phyloP scores from a whole-genome alignment of 2,797 vertebrate genomes.

The Borostomias antarcticus region DNA sequence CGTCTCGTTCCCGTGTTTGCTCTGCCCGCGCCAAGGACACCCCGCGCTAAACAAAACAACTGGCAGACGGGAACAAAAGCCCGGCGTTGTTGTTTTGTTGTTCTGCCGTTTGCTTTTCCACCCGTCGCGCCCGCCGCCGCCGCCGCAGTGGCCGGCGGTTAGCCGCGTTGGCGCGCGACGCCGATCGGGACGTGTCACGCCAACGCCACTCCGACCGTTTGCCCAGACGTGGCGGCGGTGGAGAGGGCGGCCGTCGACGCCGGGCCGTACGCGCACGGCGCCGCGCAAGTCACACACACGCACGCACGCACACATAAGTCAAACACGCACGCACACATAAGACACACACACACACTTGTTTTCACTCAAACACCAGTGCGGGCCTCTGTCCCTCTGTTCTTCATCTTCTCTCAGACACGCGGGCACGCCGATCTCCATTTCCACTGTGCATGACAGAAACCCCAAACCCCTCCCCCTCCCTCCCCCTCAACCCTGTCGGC shows the following conservation, averaged over 20 bases:
- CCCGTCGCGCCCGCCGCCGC: no score
- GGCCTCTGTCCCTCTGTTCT: not conserved
- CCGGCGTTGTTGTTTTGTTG: slow-evolving; percentile 28
- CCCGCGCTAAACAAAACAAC: no score
- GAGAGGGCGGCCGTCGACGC: no score
- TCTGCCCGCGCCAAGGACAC: no score
- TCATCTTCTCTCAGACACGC: not conserved
- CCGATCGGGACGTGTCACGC: slow-evolving; percentile 13
- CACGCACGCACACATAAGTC: not conserved
- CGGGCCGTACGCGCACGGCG: no score
- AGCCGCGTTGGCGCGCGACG: slow-evolving; percentile 21
- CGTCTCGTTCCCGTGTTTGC: no score
- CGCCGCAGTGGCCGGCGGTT: slow-evolving; percentile 13
- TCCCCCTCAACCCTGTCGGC: slow-evolving; percentile 20
- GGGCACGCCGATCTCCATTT: slow-evolving; percentile 33
- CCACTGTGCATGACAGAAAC: slow-evolving; percentile 29
- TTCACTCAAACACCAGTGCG: no score
- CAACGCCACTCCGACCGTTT: no score
- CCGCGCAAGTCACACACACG: not conserved
- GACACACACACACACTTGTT: slow-evolving; percentile 19
- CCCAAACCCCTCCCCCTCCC: no score
- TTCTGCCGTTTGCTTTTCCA: slow-evolving; percentile 13
- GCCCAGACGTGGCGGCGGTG: no score
- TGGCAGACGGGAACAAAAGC: slow-evolving; percentile 10
- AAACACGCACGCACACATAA: slow-evolving; percentile 1